These are phyloP conservation scores for Stenopsyche tienmushanensis DNA, from an alignment of 1,140 invertebrate genomes.

Conservation along the genomic window DNA sequence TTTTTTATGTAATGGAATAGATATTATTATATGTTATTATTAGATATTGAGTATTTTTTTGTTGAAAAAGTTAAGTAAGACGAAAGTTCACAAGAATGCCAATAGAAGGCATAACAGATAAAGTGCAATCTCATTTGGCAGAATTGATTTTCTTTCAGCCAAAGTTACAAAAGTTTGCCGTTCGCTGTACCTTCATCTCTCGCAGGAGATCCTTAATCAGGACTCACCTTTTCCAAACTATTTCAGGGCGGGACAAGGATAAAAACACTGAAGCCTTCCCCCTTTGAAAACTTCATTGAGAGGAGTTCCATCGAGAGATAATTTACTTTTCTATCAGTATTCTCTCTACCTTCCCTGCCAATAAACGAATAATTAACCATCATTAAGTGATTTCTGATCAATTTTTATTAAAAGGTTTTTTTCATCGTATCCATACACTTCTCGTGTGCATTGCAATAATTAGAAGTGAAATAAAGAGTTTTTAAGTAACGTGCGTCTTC, in stretches of 20 bases:
- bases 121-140: slow-evolving; percentile 26
- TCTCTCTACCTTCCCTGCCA: no score
- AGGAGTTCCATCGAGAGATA: neutral
- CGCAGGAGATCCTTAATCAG: slow-evolving; percentile 12
- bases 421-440: no score
- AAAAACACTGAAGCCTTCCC: slow-evolving; percentile 9
- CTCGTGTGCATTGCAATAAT: no score
- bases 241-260: slow-evolving; percentile 11
- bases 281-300: neutral
- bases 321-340: slow-evolving; percentile 5
- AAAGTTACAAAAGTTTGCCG: slow-evolving; percentile 14
- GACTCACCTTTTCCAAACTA: slow-evolving; percentile 12
- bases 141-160: slow-evolving; percentile 21
- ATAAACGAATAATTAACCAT: neutral
- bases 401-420: no score
- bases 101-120: slow-evolving; percentile 19
- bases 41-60: no score
- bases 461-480: no score
- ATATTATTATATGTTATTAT: no score
- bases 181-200: neutral
- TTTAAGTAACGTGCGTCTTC: neutral
- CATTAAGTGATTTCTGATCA: neutral
- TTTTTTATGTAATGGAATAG: no score
- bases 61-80: no score
- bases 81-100: slow-evolving; percentile 22